Evolutionary conservation across 1,140 invertebrate species (phyloP).

Genomic region (Bombus terrestris): DNA sequence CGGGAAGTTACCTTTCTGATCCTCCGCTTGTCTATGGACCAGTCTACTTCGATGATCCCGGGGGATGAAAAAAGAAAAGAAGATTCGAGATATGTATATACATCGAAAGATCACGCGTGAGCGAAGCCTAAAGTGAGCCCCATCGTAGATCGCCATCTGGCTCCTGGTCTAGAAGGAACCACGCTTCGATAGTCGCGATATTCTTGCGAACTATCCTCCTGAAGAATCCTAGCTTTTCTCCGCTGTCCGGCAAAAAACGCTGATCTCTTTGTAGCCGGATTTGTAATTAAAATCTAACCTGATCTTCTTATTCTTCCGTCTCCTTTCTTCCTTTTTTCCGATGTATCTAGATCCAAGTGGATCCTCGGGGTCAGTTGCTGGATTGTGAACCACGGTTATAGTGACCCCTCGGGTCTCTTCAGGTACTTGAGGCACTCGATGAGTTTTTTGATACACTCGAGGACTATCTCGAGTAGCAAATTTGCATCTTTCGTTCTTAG

Average conservation of each 20-base stretch:
- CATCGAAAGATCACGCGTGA: slow-evolving; percentile 49
- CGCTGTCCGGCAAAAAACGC: slow-evolving; percentile 17
- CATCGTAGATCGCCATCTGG: slow-evolving; percentile 50
- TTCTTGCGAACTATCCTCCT: neutral
- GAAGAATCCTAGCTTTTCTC: neutral
- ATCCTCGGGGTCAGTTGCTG: slow-evolving; percentile 16
- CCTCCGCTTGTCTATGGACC: slow-evolving; percentile 3
- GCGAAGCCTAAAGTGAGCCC: slow-evolving; percentile 40
- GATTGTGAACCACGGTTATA: neutral
- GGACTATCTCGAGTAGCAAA: neutral
- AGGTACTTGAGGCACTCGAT: neutral
- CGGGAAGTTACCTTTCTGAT: slow-evolving; percentile 56
- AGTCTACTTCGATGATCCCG: slow-evolving; percentile 12
- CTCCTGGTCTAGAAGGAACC: slow-evolving; percentile 42
- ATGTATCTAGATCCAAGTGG: neutral
- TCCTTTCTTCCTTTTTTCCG: too few species aligned
- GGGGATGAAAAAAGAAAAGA: slow-evolving; percentile 30
- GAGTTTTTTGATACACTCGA: neutral
- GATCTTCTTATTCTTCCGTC: neutral
- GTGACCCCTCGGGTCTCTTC: neutral
- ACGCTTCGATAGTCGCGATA: slow-evolving; percentile 32
- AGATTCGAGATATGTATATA: neutral
- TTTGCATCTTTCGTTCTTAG: slow-evolving; percentile 6
- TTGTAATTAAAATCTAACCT: slow-evolving; percentile 37
- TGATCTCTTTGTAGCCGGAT: neutral